These are phyloP conservation scores for Amia ocellicauda DNA, from an alignment of 2,113 vertebrate species.

Conservation along the genomic window DNA sequence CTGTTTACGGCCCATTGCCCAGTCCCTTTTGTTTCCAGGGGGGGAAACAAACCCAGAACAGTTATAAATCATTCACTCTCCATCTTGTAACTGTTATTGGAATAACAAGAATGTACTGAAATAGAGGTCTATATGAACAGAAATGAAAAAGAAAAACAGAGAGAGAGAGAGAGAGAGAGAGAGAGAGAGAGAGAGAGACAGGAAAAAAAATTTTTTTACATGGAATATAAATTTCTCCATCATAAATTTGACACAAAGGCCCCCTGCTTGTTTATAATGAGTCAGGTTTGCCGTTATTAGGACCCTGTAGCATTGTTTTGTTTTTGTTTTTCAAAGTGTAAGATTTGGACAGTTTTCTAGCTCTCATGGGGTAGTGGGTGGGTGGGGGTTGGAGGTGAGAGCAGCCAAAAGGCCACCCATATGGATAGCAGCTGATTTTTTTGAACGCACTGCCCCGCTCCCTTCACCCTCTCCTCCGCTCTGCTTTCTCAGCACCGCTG, in stretches of 20 bases:
- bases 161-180: no score
- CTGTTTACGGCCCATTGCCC: background rate
- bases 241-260: slow-evolving; percentile 46
- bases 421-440: slow-evolving; percentile 73
- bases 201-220: slow-evolving; percentile 51
- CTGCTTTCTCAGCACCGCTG: slow-evolving; percentile 31
- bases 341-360: slow-evolving; percentile 49
- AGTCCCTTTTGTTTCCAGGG: background rate
- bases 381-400: slow-evolving; percentile 26
- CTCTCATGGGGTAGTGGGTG: slow-evolving; percentile 38
- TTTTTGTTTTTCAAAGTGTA: slow-evolving; percentile 41
- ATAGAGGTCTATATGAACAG: slow-evolving; percentile 31
- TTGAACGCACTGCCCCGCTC: slow-evolving; percentile 45
- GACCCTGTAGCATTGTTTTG: slow-evolving; percentile 33
- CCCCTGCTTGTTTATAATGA: slow-evolving; percentile 51
- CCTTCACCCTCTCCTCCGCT: slow-evolving; percentile 30
- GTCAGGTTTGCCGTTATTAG: slow-evolving; percentile 33
- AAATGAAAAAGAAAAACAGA: slow-evolving; percentile 56
- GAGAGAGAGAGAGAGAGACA: no score
- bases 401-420: slow-evolving; percentile 60
- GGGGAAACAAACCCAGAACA: slow-evolving; percentile 1
- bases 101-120: slow-evolving; percentile 21
- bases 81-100: slow-evolving; percentile 17
- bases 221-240: slow-evolving; percentile 44
- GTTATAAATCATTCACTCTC: slow-evolving; percentile 18